Evolutionary conservation across 2,888 invertebrate species (phyloP), one percentile per base, ranked within the genome.

Genomic region (Reticulitermes lucifugus): DNA sequence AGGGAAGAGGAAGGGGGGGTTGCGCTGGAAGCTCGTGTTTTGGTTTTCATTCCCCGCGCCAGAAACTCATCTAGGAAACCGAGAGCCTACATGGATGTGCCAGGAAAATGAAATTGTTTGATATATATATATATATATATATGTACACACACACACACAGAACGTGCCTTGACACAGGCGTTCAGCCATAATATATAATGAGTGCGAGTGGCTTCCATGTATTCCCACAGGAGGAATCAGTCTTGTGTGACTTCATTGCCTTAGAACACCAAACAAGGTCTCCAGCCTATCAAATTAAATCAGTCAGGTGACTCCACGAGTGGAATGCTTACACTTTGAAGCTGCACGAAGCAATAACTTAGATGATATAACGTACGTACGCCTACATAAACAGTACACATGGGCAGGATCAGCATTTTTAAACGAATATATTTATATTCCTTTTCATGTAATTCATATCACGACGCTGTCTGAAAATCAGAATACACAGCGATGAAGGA

Each of bases 11-110:
- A 25, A 73, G 46, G 77, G 25, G 25, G 77, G 46, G 77, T 46
- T n/a, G 77, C 51, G 9, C 41, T 41, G 18, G 81, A 18, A 35
- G n/a, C 71, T 60, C 81, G 81, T 81, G 81, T 81, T 81, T 81
- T 81, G 81, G 81, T 81, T 81, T 81, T 81, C 81, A 81, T 81
- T 81, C 70, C 43, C 81, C n/a, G 81, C 65, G n/a, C 60, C 41
- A 70, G 65, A 81, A 81, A 65, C 81, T 81, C 81, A 81, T 81
- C 81, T 81, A 81, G 70, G 81, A 81, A 81, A 81, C 81, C 46
- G 81, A 81, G 81, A 81, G 70, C 43, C 81, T 46, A 59, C 81
- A 84, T 80, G 84, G 84, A 84, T 84, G 84, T 84, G 84, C 80
- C 80, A 25, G 70, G 84, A 80, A 81, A 84, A 84, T 84, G 84